Base-by-base conservation (phyloP, 2,113 vertebrate species). In the Pimephales promelas region DNA sequence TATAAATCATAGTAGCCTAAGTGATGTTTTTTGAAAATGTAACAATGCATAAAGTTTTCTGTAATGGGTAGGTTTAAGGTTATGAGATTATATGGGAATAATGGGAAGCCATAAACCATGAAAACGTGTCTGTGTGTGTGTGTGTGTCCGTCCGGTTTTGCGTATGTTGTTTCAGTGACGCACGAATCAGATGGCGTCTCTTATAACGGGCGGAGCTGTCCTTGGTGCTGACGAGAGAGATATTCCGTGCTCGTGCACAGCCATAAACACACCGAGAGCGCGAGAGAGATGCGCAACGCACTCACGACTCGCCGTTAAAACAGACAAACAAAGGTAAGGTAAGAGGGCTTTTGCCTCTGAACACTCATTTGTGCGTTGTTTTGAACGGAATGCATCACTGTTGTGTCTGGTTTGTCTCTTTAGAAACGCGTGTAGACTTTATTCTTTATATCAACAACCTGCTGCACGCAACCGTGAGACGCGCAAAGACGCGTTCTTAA, bases 131-230 rank as follows among this genome's bases (percentile, higher is more conserved):
- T 9, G 70, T 2, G 76, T 4, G 52, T 20, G 74, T 16, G 64
- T 5, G 11, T 56, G 34, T 79, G 49, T 78, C 9, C 36, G 5
- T 34, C 4, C 10, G 31, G 82, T 68, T 76, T 86, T 91, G 85
- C 90, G 90, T 90, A 89, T 83, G 84, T 75, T 71, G 14, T 71
- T 31, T 22, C 62, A 71, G 16, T 95, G 94, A 95, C 94, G 94
- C 90, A 92, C 77, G 84, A 86, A 89, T 92, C 92, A 93, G 87
- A 90, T 92, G 94, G 91, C 70, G 26, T 62, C 83, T 92, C 88
- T 88, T 90, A 91, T 89, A 92, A 88, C 84, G 20, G 28, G 87
- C 91, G 92, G 95, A 95, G 94, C 96, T 97, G 95, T 96, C 96
- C 93, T 88, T 89, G 80, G 91, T 92, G 26, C 89, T 93, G 87